Evolutionary conservation across 2,797 vertebrate genomes (phyloP), one percentile per base, ranked within the genome.

Genomic region (Caiman crocodilus): DNA sequence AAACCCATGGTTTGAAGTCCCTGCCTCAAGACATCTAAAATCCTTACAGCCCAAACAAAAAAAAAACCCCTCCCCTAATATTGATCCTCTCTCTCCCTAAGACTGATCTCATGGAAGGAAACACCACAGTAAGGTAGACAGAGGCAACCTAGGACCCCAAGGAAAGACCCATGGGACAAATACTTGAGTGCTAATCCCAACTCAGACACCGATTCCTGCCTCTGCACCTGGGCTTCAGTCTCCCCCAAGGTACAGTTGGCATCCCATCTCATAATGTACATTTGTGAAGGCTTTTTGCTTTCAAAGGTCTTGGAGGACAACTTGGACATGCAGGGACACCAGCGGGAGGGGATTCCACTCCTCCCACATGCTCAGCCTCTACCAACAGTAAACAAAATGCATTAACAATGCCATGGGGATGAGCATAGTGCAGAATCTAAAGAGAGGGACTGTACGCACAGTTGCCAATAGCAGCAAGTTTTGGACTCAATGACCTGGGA

Each of bases 91-190:
- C 79, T 83, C 87, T 90, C 71, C 12, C 76, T 79, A 50, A 73
- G 23, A 7, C 35, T 23, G 79, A 89, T 74, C 74, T 90, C 88
- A 92, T 87, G 88, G 87, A 56, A 92, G 85, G 89, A 73, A 92
- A 80, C 42, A 64, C 59, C 20, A 3, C 55, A 85, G 17, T 5
- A 56, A 12, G 23, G 1, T 28, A 93, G n/a, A 81, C 9, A 80
- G 80, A 91, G 91, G 17, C 79, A 76, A 12, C 84, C 79, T 79
- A 64, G 56, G n/a, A 86, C 61, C 20, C 35, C 82, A 11, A 92
- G 64, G 28, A 90, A 30, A 82, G 55, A 73, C 23, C 91, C 25
- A 85, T 11, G n/a, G 42, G 87, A 92, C 15, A 88, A 91, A 83
- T 23, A 2, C 23, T 15, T 83, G 13, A 92, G 21, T 14, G 50